phyloP scores from a whole-genome alignment of 2,113 vertebrate species.

The Turdus rufiventris region DNA sequence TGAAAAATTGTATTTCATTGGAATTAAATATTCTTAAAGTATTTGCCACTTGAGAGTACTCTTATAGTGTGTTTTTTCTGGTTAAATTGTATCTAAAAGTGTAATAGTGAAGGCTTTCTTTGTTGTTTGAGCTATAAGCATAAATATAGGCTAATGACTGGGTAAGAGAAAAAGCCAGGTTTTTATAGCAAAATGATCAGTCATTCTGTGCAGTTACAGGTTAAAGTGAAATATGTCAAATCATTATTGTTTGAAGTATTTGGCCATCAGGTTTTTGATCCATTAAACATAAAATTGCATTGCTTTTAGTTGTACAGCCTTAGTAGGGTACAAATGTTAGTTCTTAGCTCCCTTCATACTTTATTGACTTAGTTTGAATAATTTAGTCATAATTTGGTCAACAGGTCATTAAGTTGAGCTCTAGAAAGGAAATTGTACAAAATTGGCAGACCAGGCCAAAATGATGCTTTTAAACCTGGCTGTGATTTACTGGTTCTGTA shows the following conservation, averaged over 20 bases:
- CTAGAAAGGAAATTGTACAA: background rate
- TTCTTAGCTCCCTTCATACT: background rate
- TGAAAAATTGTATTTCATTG: background rate
- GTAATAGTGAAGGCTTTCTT: background rate
- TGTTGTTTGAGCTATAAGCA: background rate
- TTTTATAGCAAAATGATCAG: background rate
- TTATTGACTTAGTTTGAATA: background rate
- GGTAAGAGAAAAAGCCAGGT: background rate
- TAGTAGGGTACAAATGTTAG: background rate
- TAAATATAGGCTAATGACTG: background rate
- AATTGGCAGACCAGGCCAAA: background rate
- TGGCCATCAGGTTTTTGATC: background rate
- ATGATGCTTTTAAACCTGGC: background rate
- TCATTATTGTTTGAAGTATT: background rate
- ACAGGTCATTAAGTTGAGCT: background rate
- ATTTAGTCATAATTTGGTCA: background rate
- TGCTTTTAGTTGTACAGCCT: background rate
- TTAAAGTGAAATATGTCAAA: background rate
- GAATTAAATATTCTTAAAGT: background rate
- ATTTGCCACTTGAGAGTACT: background rate
- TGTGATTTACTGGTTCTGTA: background rate
- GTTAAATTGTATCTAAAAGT: background rate
- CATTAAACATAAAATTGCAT: background rate
- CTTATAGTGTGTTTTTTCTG: background rate
- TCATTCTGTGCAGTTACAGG: background rate